Conservation (phyloP, 2,797 vertebrate genomes). For the Anolis apletophallus region DNA sequence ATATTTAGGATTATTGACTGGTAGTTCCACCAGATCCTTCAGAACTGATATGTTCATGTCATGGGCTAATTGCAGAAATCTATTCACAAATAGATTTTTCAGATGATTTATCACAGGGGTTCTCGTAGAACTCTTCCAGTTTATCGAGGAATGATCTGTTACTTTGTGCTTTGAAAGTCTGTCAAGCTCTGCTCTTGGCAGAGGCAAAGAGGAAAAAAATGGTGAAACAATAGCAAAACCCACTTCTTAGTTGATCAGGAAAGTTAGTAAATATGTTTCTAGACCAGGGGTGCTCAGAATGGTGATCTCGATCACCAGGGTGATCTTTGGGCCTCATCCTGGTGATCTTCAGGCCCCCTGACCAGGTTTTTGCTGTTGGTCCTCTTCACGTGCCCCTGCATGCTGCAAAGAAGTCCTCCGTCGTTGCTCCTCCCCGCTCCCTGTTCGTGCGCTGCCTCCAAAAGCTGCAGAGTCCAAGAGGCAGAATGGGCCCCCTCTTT, state of each 20-base stretch:
- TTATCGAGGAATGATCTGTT: conserved; percentile 25
- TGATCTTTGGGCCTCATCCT: no score
- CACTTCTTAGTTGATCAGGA: neutral
- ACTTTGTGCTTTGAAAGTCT: conserved; percentile 39
- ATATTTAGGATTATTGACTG: neutral
- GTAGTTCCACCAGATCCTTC: conserved; percentile 30
- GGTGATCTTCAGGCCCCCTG: no score
- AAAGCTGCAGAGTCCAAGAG: no score
- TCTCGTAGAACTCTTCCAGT: conserved; percentile 24
- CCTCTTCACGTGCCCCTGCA: no score
- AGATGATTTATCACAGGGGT: conserved; percentile 11
- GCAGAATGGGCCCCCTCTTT: no score
- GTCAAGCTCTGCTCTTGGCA: conserved; percentile 1
- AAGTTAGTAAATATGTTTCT: neutral
- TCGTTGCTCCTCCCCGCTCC: no score
- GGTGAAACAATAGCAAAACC: neutral
- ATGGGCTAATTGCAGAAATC: conserved; percentile 36
- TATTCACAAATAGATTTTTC: conserved; percentile 23
- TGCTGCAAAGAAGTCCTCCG: no score
- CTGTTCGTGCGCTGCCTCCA: no score
- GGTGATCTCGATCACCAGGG: no score
- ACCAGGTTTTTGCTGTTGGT: no score
- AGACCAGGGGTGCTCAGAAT: no score
- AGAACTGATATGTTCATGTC: conserved; percentile 30
- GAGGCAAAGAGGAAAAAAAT: no score